phyloP scores from a whole-genome alignment of 2,888 invertebrate species.

The Dasypogon diadema region DNA sequence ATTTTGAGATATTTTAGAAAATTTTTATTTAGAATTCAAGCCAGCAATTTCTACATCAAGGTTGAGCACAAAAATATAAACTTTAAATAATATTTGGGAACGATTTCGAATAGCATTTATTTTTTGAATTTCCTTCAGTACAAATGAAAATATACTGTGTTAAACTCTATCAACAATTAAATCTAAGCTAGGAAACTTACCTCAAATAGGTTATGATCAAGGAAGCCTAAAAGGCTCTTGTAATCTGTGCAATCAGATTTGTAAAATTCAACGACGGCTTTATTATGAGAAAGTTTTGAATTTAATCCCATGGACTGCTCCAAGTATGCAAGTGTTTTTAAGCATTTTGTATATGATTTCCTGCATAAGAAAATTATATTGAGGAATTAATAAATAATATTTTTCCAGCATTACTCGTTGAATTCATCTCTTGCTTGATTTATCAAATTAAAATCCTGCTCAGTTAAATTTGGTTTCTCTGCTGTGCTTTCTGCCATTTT shows the following conservation, averaged over 20 bases:
- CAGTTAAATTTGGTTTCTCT: constrained; percentile 45
- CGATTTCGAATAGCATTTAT: too few species aligned
- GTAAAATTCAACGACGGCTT: constrained; percentile 85
- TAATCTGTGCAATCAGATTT: constrained; percentile 79
- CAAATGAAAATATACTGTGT: too few species aligned
- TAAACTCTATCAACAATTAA: too few species aligned
- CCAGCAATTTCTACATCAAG: too few species aligned
- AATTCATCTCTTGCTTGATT: constrained; percentile 65
- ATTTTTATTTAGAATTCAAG: too few species aligned
- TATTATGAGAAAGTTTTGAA: constrained; percentile 71
- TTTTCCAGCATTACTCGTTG: constrained; percentile 61
- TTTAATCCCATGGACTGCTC: constrained; percentile 61
- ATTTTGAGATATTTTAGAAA: too few species aligned
- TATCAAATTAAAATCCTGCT: constrained; percentile 64
- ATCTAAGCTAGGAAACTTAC: too few species aligned
- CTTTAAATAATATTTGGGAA: too few species aligned
- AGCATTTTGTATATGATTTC: constrained; percentile 61
- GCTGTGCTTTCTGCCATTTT: not conserved
- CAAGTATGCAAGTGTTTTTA: constrained; percentile 62
- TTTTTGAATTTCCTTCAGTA: too few species aligned
- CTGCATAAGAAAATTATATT: not conserved
- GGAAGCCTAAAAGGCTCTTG: constrained; percentile 77
- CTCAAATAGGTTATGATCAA: constrained; percentile 70
- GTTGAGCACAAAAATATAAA: too few species aligned
- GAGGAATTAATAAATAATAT: not conserved